Base-by-base conservation (phyloP, 2,113 vertebrate genomes). In the Pyxicephalus adspersus region DNA sequence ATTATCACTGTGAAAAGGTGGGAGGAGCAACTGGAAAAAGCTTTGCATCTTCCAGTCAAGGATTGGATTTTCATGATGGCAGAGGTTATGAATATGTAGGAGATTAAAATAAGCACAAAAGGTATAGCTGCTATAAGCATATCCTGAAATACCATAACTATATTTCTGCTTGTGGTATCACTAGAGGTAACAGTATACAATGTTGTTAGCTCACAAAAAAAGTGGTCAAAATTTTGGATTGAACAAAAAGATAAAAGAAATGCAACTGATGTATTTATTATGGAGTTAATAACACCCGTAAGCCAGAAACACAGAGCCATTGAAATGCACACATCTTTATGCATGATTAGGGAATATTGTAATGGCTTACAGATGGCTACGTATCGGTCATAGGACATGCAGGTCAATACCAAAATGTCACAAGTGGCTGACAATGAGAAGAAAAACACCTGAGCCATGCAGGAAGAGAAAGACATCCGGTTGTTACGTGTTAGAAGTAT, bases 21-120 rank as follows among this genome's bases (percentile, higher is more conserved):
- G 84, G 38, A 86, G 34, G 79, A 86, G 9, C 88, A 90, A 64
- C 87, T 87, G n/a, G 78, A 89, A 64, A 87, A 85, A 25, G 86
- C 65, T 19, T 70, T 83, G 45, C 0, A 26, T 23, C 61, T 75
- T 3, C 85, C 83, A 0, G 72, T 5, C 0, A 75, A 19, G 0
- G 84, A 84, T 0, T 2, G 79, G 20, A 84, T 80, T 60, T 18
- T 63, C 66, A 86, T 8, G 1, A 45, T 45, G 11, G 38, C 38
- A 3, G 11, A 45, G 38, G 15, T 45, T 8, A 45, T 45, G 68
- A 78, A 84, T 57, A 66, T 0, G 0, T 88, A 89, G 65, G 88
- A 87, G 19, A 61, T 5, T 0, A 82, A 4, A 1, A 87, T 89
- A 64, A 87, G 23, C 31, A 85, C 0, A 65, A 90, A 87, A 34